Percentiles rank a stretch among this genome's conserved stretches.
Conservation (phyloP, 2,113 vertebrate species). For the Pyxicephalus adspersus region DNA sequence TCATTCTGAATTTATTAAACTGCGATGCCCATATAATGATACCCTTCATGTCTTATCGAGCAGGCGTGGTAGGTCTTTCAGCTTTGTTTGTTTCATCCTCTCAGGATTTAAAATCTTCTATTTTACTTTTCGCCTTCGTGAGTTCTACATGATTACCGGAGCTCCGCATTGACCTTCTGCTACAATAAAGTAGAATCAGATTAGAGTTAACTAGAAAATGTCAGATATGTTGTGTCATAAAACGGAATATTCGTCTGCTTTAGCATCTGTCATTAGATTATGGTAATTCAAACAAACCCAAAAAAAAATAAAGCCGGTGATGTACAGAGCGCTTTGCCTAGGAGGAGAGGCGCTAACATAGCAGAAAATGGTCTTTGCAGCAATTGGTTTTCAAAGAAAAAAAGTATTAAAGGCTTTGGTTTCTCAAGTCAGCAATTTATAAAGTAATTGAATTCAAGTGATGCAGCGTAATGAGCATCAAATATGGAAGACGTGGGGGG, state of each 20-base stretch:
- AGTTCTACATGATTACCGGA: constrained; percentile 37
- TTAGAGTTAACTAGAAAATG: constrained; percentile 40
- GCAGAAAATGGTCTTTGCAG: constrained; percentile 37
- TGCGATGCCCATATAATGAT: too few relatives aligned
- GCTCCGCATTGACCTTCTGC: constrained; percentile 37
- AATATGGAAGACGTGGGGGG: constrained; percentile 55
- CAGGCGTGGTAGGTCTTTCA: neutral
- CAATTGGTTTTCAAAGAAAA: constrained; percentile 41
- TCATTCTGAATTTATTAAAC: too few relatives aligned
- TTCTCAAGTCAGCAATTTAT: constrained; percentile 28
- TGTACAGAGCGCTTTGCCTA: constrained; percentile 31
- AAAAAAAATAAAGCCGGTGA: neutral
- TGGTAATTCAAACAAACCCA: constrained; percentile 21
- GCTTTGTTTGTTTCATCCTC: neutral
- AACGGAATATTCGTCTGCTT: constrained; percentile 25
- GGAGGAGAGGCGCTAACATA: constrained; percentile 17
- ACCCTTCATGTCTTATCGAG: constrained; percentile 3
- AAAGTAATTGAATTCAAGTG: constrained; percentile 39
- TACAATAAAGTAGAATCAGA: constrained; percentile 40
- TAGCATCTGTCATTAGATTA: constrained; percentile 36
- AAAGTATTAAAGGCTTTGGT: constrained; percentile 47
- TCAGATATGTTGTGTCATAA: constrained; percentile 31
- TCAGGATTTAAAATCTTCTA: constrained; percentile 6
- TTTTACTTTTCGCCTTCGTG: constrained; percentile 8
- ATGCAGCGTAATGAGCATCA: constrained; percentile 46